These are phyloP conservation scores for Colaptes auratus DNA, from an alignment of 2,113 vertebrate species.

Conservation along the genomic window DNA sequence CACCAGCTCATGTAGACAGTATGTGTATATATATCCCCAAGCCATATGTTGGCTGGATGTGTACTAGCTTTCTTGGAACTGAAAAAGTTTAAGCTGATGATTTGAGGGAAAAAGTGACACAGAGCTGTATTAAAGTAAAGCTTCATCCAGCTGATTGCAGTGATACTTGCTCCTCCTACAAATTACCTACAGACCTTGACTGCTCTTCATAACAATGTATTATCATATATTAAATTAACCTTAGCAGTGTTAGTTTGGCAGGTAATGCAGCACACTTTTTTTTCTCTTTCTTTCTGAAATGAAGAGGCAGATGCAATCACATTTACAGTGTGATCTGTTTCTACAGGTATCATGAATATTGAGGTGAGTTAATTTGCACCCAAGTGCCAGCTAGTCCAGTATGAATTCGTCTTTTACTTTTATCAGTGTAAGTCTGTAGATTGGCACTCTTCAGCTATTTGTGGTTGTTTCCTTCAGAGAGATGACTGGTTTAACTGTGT, in stretches of 20 bases:
- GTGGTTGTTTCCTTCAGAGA: neutral
- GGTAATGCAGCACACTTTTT: neutral
- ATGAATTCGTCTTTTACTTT: neutral
- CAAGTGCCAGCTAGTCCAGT: neutral
- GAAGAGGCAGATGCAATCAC: neutral
- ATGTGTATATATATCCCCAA: neutral
- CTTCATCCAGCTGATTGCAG: neutral
- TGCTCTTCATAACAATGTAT: neutral
- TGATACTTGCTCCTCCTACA: neutral
- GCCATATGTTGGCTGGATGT: slow-evolving; percentile 26
- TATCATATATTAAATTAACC: neutral
- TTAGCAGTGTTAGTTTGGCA: neutral
- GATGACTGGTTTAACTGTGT: neutral
- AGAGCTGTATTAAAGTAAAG: neutral
- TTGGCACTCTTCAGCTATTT: neutral
- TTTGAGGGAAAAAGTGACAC: neutral
- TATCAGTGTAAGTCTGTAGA: neutral
- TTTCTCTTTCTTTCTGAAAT: neutral
- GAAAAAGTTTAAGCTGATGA: slow-evolving; percentile 12
- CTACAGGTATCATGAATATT: neutral
- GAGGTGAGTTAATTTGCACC: neutral
- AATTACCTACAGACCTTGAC: neutral
- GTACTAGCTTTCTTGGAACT: slow-evolving; percentile 1
- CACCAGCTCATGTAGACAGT: slow-evolving; percentile 1
- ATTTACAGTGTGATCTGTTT: neutral